Percentiles rank a stretch among this genome's conserved stretches.
These are phyloP conservation scores for Brachionus paranguensis DNA, from an alignment of 1,140 invertebrate genomes.

Conservation along the genomic window DNA sequence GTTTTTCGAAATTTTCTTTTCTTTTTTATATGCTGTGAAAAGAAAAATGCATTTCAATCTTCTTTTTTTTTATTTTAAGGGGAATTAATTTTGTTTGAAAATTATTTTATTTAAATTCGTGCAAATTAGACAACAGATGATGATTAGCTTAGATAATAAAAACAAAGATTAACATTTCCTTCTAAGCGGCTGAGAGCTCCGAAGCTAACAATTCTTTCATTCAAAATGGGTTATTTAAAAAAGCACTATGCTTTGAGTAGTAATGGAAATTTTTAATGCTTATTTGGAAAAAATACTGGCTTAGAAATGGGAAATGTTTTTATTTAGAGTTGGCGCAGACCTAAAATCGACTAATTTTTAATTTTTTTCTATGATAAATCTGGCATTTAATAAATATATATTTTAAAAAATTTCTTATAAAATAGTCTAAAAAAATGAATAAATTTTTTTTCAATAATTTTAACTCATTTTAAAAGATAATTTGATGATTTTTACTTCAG, in stretches of 20 bases:
- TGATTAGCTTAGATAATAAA: background rate
- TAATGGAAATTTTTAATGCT: background rate
- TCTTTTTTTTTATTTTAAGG: background rate
- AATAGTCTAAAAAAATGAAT: too few relatives aligned
- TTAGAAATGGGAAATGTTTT: background rate
- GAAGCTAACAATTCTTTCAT: background rate
- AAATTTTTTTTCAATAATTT: too few relatives aligned
- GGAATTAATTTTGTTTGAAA: background rate
- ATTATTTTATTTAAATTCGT: background rate
- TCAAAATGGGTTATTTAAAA: background rate
- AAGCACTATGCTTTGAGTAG: background rate
- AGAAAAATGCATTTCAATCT: background rate
- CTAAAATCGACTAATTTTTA: too few relatives aligned
- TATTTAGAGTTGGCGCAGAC: background rate
- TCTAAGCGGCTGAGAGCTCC: background rate
- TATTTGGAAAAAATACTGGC: background rate
- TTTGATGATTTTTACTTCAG: too few relatives aligned
- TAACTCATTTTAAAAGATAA: too few relatives aligned
- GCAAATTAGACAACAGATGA: background rate
- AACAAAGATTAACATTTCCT: background rate
- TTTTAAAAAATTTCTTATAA: too few relatives aligned
- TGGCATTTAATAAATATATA: too few relatives aligned
- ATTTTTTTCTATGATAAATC: too few relatives aligned
- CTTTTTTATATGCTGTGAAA: background rate
- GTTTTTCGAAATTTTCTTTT: background rate